Percentiles rank a stretch among this genome's conserved stretches.
phyloP scores from a whole-genome alignment of 2,888 invertebrate species.

The Lamellibrachia columna region DNA sequence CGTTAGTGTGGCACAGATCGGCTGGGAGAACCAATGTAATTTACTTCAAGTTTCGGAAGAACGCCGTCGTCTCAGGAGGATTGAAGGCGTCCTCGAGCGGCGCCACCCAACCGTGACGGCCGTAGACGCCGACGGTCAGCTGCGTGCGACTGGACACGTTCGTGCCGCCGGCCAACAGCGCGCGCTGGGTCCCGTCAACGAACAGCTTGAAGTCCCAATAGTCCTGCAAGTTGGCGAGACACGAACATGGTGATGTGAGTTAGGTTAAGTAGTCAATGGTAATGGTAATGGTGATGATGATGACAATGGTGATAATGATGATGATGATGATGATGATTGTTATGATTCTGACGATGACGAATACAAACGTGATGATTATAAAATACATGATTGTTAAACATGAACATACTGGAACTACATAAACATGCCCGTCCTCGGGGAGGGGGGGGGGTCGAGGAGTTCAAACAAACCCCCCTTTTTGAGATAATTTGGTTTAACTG shows the following conservation, averaged over 20 bases:
- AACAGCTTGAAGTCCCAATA: constrained; percentile 44
- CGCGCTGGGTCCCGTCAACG: constrained; percentile 35
- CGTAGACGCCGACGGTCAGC: constrained; percentile 45
- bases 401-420: no score
- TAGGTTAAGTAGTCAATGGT: no score
- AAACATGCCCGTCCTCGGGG: no score
- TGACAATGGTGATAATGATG: no score
- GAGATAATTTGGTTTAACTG: no score
- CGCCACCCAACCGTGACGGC: constrained; percentile 47
- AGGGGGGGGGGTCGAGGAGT: no score
- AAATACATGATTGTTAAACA: no score
- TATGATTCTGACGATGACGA: no score
- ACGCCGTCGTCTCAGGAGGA: neutral
- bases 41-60: constrained; percentile 1
- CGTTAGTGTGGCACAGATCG: neutral
- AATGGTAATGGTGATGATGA: no score
- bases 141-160: constrained; percentile 39
- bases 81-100: constrained; percentile 31
- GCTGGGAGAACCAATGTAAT: neutral
- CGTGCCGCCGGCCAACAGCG: constrained; percentile 46
- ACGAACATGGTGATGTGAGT: constrained; percentile 27
- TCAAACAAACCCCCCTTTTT: no score
- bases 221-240: constrained; percentile 37
- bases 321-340: no score
- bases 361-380: no score